Evolutionary conservation across 1,140 invertebrate genomes (phyloP).

Genomic region (Brachionus calyciflorus): DNA sequence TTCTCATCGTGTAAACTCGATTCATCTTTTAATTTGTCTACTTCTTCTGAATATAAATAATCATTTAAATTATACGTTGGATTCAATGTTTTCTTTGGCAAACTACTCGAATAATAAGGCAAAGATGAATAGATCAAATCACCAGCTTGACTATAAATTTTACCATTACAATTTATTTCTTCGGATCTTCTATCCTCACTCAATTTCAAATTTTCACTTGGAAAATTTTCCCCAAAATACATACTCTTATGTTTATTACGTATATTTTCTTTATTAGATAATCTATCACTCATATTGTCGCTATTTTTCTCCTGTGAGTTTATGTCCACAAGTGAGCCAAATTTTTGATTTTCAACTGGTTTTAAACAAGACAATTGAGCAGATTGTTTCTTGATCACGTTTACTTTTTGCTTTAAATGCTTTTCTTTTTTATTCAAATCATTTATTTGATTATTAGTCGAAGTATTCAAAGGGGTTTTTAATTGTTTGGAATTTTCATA

Average conservation of each 20-base stretch:
- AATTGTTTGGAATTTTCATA: neutral
- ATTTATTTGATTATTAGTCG: neutral
- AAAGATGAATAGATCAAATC: neutral
- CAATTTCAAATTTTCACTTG: neutral
- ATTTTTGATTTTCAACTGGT: neutral
- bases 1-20: neutral
- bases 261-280: neutral
- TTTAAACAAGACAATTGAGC: neutral
- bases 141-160: neutral
- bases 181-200: no score
- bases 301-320: neutral
- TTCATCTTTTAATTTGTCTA: neutral
- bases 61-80: conserved; percentile 16
- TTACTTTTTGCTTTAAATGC: no score
- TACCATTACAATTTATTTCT: neutral
- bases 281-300: neutral
- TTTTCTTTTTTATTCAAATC: neutral
- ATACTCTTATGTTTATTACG: conserved; percentile 18
- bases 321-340: neutral
- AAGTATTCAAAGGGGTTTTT: neutral
- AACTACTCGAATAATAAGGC: conserved; percentile 1
- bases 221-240: neutral
- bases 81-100: conserved; percentile 9
- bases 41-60: conserved; percentile 5
- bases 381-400: no score